phyloP scores from a whole-genome alignment of 2,888 invertebrate genomes.

The Melangyna quadrimaculata region DNA sequence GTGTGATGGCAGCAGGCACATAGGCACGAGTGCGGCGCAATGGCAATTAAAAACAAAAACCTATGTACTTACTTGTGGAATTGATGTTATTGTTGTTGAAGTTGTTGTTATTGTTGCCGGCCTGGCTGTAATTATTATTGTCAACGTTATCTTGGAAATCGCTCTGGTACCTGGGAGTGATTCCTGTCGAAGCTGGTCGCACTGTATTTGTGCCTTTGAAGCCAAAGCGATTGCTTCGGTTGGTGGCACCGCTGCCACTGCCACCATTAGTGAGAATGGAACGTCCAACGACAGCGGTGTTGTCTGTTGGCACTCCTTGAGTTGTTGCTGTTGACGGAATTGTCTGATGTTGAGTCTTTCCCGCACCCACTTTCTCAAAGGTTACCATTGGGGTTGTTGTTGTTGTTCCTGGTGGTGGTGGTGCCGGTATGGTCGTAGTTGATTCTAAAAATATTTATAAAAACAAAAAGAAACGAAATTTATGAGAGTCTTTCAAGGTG shows the following conservation, averaged over 20 bases:
- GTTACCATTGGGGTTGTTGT: constrained; percentile 58
- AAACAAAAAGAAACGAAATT: background rate
- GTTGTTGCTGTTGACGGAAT: constrained; percentile 37
- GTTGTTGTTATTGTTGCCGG: constrained; percentile 75
- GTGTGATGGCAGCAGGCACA: background rate
- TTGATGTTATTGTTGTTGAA: constrained; percentile 64
- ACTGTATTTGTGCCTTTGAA: constrained; percentile 84
- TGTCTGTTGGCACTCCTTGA: constrained; percentile 72
- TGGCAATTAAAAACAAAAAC: background rate
- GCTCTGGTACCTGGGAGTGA: constrained; percentile 86
- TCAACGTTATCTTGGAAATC: constrained; percentile 83
- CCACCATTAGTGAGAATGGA: constrained; percentile 70
- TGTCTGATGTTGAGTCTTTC: constrained; percentile 67
- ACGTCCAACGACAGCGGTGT: constrained; percentile 70
- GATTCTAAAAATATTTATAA: constrained; percentile 57
- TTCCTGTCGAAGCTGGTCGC: constrained; percentile 82
- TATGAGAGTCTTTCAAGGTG: constrained; percentile 62
- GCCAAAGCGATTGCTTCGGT: constrained; percentile 89
- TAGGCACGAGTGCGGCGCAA: background rate
- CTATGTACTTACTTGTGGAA: constrained; percentile 45
- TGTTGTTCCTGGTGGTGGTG: constrained; percentile 49
- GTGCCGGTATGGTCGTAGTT: constrained; percentile 50
- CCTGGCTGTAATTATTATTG: constrained; percentile 81
- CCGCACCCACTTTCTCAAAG: constrained; percentile 79
- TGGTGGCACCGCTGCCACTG: constrained; percentile 81